Percentiles rank a stretch among this genome's conserved stretches.
phyloP scores from a whole-genome alignment of 2,888 invertebrate genomes.

The Acleris cristana region DNA sequence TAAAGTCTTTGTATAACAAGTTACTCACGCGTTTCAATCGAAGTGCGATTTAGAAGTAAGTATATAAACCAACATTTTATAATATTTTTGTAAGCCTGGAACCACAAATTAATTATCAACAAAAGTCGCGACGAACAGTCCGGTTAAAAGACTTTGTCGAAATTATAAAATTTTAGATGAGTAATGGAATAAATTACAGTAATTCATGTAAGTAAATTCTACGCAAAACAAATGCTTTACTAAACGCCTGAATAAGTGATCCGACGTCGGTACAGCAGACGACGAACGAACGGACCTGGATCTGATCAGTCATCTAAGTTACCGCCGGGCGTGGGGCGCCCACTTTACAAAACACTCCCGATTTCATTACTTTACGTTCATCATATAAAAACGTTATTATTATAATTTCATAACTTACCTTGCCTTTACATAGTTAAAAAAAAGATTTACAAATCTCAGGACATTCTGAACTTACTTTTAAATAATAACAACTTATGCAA shows the following conservation, averaged over 20 bases:
- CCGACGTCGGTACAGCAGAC: background rate
- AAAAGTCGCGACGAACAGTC: conserved; percentile 44
- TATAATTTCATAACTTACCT: conserved; percentile 52
- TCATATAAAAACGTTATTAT: conserved; percentile 55
- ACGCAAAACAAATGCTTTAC: conserved; percentile 41
- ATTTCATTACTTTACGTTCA: conserved; percentile 47
- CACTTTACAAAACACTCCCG: conserved; percentile 46
- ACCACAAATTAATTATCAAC: conserved; percentile 55
- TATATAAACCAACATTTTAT: conserved; percentile 46
- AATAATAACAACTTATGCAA: conserved; percentile 57
- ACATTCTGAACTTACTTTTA: conserved; percentile 57
- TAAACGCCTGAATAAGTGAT: conserved; percentile 34
- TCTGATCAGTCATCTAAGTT: no score
- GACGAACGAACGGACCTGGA: background rate
- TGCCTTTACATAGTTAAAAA: conserved; percentile 49
- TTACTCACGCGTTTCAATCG: conserved; percentile 63
- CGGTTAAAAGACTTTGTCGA: conserved; percentile 25
- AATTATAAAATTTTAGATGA: conserved; percentile 16
- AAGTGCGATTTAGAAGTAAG: conserved; percentile 57
- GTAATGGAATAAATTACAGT: conserved; percentile 29
- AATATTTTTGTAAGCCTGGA: conserved; percentile 48
- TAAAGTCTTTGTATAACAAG: conserved; percentile 71
- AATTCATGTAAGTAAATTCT: conserved; percentile 30
- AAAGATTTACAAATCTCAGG: conserved; percentile 50
- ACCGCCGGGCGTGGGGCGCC: conserved; percentile 5